phyloP scores from a whole-genome alignment of 2,888 invertebrate genomes.

The Oligia latruncula region DNA sequence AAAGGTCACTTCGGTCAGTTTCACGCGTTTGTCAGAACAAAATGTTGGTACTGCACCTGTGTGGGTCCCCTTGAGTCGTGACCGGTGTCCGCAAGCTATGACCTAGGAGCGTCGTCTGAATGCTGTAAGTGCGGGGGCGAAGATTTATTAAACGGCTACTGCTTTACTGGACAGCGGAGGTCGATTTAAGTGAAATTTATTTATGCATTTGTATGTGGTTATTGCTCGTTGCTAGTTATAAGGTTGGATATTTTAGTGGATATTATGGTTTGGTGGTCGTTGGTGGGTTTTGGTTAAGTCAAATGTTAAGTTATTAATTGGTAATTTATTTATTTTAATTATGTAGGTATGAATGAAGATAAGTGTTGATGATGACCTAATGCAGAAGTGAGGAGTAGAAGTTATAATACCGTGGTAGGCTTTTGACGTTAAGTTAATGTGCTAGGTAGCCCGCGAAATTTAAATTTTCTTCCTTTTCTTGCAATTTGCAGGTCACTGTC shows the following conservation, averaged over 20 bases:
- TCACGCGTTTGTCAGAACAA: constrained; percentile 42
- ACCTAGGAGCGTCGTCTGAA: constrained; percentile 63
- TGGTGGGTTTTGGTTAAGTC: not conserved
- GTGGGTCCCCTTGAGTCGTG: constrained; percentile 63
- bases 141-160: constrained; percentile 85
- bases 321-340: not conserved
- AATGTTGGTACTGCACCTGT: constrained; percentile 58
- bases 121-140: constrained; percentile 76
- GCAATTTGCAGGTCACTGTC: no score
- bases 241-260: constrained; percentile 34
- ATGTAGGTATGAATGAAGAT: not conserved
- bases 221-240: constrained; percentile 60
- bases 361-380: not conserved
- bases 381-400: not conserved
- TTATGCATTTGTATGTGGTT: constrained; percentile 75
- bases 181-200: constrained; percentile 77
- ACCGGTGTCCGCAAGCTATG: constrained; percentile 62
- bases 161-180: constrained; percentile 73
- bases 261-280: constrained; percentile 22
- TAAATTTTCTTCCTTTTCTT: no score
- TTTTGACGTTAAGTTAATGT: not conserved
- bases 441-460: no score
- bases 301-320: not conserved
- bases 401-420: not conserved
- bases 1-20: constrained; percentile 60